Conservation (phyloP, 2,888 invertebrate species). For the Acanthosepion esculentum region DNA sequence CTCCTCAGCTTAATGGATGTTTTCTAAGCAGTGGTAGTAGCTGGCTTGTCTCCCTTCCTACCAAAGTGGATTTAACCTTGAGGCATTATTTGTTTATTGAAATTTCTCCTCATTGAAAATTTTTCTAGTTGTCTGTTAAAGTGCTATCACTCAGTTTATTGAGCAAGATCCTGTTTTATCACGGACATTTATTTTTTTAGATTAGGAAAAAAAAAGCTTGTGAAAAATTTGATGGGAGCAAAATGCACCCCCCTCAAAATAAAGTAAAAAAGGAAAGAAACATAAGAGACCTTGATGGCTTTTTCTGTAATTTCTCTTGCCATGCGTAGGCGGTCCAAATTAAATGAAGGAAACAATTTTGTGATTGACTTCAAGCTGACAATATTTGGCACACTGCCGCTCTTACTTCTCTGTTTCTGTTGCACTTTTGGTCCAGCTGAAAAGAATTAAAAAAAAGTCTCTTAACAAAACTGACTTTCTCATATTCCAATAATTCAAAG, state of each 20-base stretch:
- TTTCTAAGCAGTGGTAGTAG: no score
- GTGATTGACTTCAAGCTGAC: conserved; percentile 63
- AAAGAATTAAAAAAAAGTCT: conserved; percentile 55
- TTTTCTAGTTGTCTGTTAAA: no score
- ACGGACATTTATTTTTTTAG: background rate
- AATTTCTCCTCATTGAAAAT: no score
- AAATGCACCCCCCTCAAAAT: background rate
- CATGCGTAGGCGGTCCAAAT: conserved; percentile 67
- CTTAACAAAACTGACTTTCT: no score
- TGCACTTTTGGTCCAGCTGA: background rate
- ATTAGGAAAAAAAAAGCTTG: background rate
- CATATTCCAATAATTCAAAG: no score
- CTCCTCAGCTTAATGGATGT: no score
- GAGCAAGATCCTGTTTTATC: no score
- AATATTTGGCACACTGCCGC: conserved; percentile 68
- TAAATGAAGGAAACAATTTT: conserved; percentile 57
- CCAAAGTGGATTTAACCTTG: no score
- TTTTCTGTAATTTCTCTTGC: conserved; percentile 72
- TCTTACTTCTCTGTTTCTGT: background rate
- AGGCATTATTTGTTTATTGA: no score
- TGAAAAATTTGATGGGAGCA: background rate
- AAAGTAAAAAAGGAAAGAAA: background rate
- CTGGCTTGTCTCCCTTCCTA: no score
- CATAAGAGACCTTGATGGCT: conserved; percentile 69
- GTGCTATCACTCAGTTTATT: no score